Conservation (phyloP, 2,888 invertebrate genomes). For the Allacma fusca region DNA sequence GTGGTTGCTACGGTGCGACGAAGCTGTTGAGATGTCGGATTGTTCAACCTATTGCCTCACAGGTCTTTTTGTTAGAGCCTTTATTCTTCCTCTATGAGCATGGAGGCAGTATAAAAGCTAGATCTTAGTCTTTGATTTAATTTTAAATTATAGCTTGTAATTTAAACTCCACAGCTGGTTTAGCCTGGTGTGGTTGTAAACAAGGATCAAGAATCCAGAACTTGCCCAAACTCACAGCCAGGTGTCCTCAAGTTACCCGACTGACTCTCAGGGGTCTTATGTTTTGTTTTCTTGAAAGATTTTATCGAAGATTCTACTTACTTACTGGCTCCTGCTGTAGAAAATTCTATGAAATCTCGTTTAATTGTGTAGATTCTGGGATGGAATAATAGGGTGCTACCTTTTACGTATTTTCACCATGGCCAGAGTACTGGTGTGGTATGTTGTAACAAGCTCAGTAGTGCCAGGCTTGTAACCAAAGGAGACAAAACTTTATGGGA, state of each 20-base stretch:
- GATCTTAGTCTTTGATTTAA: constrained; percentile 48
- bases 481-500: too few relatives aligned
- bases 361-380: not conserved
- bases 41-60: not conserved
- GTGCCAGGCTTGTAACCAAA: too few relatives aligned
- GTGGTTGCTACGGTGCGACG: not conserved
- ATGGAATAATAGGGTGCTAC: not conserved
- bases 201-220: constrained; percentile 2
- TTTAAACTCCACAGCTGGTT: constrained; percentile 50
- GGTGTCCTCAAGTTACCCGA: constrained; percentile 34
- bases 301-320: not conserved
- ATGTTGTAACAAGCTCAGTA: too few relatives aligned
- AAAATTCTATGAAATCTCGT: not conserved
- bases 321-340: not conserved
- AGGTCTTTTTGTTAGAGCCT: not conserved
- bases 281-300: constrained; percentile 5
- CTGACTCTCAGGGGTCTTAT: constrained; percentile 24
- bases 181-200: constrained; percentile 9
- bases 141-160: constrained; percentile 53
- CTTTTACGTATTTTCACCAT: not conserved
- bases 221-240: constrained; percentile 19
- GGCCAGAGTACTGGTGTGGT: too few relatives aligned
- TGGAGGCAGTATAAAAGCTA: not conserved
- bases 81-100: not conserved
- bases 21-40: constrained; percentile 11